Base-by-base conservation (phyloP, 1,140 invertebrate species). In the Stegodyphus dumicola region DNA sequence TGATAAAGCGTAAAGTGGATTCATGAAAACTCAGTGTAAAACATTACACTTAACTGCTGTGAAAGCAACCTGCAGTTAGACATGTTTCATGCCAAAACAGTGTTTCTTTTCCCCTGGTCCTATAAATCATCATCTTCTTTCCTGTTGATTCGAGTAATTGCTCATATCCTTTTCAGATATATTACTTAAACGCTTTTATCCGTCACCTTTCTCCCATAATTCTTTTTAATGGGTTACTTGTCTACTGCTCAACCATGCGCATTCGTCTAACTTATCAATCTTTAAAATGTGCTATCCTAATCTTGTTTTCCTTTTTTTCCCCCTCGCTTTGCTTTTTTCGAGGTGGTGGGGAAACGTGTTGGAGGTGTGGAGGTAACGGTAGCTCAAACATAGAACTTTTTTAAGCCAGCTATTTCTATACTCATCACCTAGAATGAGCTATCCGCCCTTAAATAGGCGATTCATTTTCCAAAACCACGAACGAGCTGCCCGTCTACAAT, bases 91-190 rank as follows among this genome's bases (percentile, higher is more conserved):
- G 33, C 33, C 33, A 33, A 33, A 33, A 33, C 33, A 33, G 1
- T 33, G 33, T 33, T 15, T 69, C 49, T 51, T 60, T 13, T 18
- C 70, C 18, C 18, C 13, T 51, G 18, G 10, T 18, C 9, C 77
- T 71, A 83, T 83, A 83, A 83, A 83, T 83, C 80, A 74, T 49
- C 15, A 18, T 33, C 49, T 33, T 48, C 51, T 17, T 54, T 66
- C 80, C 54, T 75, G 80, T 74, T 83, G 80, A 83, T 83, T 75
- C 69, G 71, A 75, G 80, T 83, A 83, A 83, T 83, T 83, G 80
- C 71, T 33, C 33, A 33, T 33, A 71, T 71, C 54, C 51, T 64
- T 60, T 60, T 67, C 60, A 75, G 49, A 51, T 83, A 65, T 83
- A 83, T 83, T 74, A 75, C 71, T 83, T 83, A 75, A 83, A 53